Evolutionary conservation across 2,113 vertebrate genomes (phyloP).

Genomic region (Catharus bicknelli): DNA sequence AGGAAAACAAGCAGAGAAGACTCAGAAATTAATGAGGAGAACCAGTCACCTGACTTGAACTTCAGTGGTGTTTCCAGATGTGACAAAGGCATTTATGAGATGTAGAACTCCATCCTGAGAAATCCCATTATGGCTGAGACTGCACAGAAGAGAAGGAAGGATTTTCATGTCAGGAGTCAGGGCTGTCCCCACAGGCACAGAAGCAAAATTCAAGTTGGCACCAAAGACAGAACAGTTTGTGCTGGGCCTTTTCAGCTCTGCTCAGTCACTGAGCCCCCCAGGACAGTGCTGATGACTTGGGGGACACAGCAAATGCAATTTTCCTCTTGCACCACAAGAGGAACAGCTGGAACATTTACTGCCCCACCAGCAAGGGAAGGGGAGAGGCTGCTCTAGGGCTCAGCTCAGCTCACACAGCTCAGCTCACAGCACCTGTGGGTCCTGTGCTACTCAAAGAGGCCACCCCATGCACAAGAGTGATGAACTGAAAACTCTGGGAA

Average conservation of each 20-base stretch:
- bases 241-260: neutral
- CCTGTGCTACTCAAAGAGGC: neutral
- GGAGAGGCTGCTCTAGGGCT: neutral
- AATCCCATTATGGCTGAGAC: constrained; percentile 70
- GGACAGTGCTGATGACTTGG: accelerated
- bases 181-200: neutral
- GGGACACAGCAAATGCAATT: neutral
- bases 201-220: neutral
- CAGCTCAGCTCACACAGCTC: neutral
- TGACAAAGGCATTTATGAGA: constrained; percentile 59
- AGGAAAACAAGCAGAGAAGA: neutral
- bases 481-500: neutral
- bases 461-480: accelerated
- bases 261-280: neutral
- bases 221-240: neutral
- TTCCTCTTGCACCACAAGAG: neutral
- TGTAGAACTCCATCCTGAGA: constrained; percentile 63
- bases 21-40: neutral
- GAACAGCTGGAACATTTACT: neutral
- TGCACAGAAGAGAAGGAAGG: constrained; percentile 17
- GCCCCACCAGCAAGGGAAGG: neutral
- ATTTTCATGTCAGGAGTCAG: neutral
- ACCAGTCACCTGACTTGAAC: constrained; percentile 78
- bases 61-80: constrained; percentile 20
- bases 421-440: neutral